Conservation (phyloP, 1,140 invertebrate genomes). For the Halictus rubicundus region DNA sequence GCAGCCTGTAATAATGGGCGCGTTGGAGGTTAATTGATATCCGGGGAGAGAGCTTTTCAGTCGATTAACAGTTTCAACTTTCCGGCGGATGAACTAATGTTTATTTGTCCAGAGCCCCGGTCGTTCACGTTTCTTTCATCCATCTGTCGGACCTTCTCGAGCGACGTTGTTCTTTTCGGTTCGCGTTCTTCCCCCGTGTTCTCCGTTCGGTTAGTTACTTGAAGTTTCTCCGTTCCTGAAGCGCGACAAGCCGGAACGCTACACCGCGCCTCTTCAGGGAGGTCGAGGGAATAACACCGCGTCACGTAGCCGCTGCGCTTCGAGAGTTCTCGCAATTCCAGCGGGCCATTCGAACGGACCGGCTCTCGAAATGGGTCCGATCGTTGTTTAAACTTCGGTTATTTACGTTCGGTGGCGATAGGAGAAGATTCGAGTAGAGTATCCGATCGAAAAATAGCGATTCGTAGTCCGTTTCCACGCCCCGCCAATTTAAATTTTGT, state of each 20-base stretch:
- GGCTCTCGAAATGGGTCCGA: neutral
- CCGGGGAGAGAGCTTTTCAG: neutral
- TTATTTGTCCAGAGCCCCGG: neutral
- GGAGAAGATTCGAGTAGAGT: neutral
- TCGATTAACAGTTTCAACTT: neutral
- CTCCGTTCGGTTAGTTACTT: neutral
- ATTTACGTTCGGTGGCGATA: neutral
- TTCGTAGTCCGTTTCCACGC: neutral
- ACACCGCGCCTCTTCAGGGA: neutral
- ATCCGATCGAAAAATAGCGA: neutral
- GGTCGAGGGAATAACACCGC: conserved; percentile 13
- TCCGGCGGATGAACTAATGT: neutral
- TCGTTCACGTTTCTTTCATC: neutral
- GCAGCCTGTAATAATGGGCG: neutral
- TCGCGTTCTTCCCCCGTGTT: neutral
- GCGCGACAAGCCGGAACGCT: conserved; percentile 43
- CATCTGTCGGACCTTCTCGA: neutral
- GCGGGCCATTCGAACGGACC: neutral
- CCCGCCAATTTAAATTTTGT: neutral
- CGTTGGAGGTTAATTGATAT: conserved; percentile 3
- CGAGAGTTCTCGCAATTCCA: conserved; percentile 22
- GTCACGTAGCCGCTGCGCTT: conserved; percentile 9
- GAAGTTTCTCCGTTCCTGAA: conserved; percentile 13
- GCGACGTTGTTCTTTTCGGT: neutral
- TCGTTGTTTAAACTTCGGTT: conserved; percentile 29